Evolutionary conservation across 2,113 vertebrate genomes (phyloP), one percentile per base, ranked within the genome.

Genomic region (Paratilapia polleni): DNA sequence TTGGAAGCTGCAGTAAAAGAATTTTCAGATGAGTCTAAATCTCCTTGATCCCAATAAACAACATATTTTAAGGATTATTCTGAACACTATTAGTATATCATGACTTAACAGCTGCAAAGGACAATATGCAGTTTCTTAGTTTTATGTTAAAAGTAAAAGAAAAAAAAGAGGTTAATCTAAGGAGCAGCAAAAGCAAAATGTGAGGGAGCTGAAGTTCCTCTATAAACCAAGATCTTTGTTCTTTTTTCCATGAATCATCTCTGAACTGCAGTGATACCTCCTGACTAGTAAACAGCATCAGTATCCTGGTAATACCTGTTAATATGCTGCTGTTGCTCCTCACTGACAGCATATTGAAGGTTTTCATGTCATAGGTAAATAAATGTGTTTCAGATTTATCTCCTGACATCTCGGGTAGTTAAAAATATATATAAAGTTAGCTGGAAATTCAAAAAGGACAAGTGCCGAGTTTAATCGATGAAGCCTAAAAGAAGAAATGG

Each of bases 221-320:
- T 20, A 38, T 64, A 3, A 64, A 38, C 12, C 5, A 70, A 70
- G 9, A 19, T 7, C 41, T 49, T 31, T 31, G 36, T 36, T 36
- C 8, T 5, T 8, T 52, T 73, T 73, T 52, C 66, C 20, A 6
- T 52, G 26, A 73, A 52, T 52, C 43, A 20, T 73, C 6, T 52
- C 10, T 13, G 31, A 73, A 26, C 6, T 19, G 26, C 10, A 0
- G 9, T 28, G 64, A 24, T 20, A 28, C 19, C 22, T 68, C 38
- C 24, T 26, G 0, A 68, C 38, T 13, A 17, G 12, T 43, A 22
- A 24, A 66, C 38, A 0, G 38, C 24, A 6, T 52, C 24, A 20
- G 17, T 8, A 15, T 68, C 64, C 9, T 66, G 38, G 28, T 43
- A 43, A 66, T 43, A 70, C 24, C 41, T 47, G 2, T 68, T 15